Evolutionary conservation across 2,113 vertebrate species (phyloP).

Genomic region (Rissa tridactyla): DNA sequence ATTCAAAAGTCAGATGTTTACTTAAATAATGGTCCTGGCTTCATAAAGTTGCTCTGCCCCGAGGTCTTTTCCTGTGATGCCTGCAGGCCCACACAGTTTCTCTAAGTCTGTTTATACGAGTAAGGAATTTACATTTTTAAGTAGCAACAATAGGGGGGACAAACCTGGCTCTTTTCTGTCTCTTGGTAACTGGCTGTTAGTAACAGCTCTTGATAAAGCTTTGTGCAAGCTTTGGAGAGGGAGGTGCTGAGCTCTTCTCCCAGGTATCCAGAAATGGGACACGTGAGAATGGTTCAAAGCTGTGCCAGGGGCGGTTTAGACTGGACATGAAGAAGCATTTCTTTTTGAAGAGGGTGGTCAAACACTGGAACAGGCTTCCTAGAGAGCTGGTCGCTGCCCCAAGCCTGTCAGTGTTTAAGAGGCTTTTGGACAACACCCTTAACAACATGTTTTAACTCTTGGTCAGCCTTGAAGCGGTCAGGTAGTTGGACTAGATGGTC

Average conservation of each 20-base stretch:
- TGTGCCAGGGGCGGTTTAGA: neutral
- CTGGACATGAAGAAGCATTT: neutral
- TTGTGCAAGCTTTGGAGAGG: neutral
- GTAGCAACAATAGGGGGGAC: neutral
- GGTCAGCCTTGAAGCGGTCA: neutral
- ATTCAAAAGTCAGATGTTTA: neutral
- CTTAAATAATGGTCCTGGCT: neutral
- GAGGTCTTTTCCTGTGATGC: neutral
- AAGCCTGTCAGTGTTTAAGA: neutral
- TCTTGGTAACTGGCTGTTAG: neutral
- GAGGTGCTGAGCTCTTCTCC: neutral
- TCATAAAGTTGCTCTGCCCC: neutral
- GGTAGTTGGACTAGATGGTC: neutral
- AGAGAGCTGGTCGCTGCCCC: neutral
- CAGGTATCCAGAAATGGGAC: rapidly evolving
- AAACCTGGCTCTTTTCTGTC: neutral
- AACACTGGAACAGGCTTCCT: neutral
- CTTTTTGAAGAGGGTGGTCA: neutral
- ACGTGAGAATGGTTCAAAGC: neutral
- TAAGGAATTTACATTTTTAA: neutral
- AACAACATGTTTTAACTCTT: neutral
- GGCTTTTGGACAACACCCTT: neutral
- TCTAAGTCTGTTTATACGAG: neutral
- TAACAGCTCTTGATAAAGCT: neutral
- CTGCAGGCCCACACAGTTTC: neutral